These are phyloP conservation scores for Brachylomia viminalis DNA, from an alignment of 2,888 invertebrate genomes.

Conservation along the genomic window DNA sequence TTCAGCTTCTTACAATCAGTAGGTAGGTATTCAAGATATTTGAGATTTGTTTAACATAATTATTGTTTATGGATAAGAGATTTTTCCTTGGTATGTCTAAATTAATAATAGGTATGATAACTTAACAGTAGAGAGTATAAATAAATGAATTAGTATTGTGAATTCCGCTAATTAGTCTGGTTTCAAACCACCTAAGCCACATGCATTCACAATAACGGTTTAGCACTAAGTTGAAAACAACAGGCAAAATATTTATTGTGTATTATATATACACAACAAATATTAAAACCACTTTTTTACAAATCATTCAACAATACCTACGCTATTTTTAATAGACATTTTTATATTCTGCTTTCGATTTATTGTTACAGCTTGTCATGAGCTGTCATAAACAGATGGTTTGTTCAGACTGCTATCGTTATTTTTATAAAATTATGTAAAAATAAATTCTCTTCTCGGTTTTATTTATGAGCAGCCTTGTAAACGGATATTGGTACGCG, in stretches of 20 bases:
- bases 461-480: conserved; percentile 10
- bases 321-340: neutral
- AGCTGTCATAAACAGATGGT: conserved; percentile 42
- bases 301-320: neutral
- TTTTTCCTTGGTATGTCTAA: neutral
- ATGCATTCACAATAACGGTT: neutral
- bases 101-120: neutral
- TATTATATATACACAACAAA: neutral
- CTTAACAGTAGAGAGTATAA: neutral
- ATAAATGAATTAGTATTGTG: neutral
- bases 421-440: conserved; percentile 3
- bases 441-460: conserved; percentile 10
- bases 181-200: neutral
- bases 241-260: neutral
- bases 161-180: neutral
- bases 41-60: neutral
- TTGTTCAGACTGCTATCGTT: conserved; percentile 3
- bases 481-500: conserved; percentile 20
- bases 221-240: neutral
- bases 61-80: neutral
- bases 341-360: conserved; percentile 12
- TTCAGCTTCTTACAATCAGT: conserved; percentile 27
- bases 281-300: neutral
- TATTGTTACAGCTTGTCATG: conserved; percentile 18
- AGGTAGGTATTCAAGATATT: neutral